These are phyloP conservation scores for Dasyornis broadbenti DNA, from an alignment of 2,113 vertebrate species.

Conservation along the genomic window DNA sequence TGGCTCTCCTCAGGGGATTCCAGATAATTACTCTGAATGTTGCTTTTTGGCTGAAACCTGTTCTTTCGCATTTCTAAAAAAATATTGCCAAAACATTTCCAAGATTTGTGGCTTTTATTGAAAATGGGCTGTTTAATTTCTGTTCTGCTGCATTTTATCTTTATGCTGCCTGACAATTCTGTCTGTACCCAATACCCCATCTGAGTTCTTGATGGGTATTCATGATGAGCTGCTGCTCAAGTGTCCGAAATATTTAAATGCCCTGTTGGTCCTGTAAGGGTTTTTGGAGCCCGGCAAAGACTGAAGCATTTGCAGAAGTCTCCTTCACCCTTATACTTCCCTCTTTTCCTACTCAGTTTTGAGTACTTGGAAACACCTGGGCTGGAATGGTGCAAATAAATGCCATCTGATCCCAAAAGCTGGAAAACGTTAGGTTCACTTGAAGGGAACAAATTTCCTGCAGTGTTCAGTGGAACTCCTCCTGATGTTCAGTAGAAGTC, in stretches of 20 bases:
- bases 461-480: not conserved
- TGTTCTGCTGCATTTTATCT: not conserved
- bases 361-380: slow-evolving; percentile 8
- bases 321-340: not conserved
- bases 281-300: not conserved
- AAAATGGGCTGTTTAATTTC: not conserved
- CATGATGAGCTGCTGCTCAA: not conserved
- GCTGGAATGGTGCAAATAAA: slow-evolving; percentile 16
- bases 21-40: not conserved
- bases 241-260: slow-evolving; percentile 13
- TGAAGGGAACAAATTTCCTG: slow-evolving; percentile 18
- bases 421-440: not conserved
- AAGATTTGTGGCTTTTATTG: not conserved
- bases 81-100: not conserved
- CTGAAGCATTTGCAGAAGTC: not conserved
- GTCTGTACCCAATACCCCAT: not conserved
- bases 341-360: not conserved
- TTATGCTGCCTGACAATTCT: not conserved
- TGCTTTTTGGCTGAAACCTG: not conserved
- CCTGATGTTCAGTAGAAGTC: not conserved
- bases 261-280: not conserved
- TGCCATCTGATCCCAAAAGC: slow-evolving; percentile 9
- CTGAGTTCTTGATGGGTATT: not conserved
- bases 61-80: not conserved
- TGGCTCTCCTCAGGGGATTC: not conserved